Base-by-base conservation (phyloP, 2,113 vertebrate species). In the Melanotaenia duboulayi region DNA sequence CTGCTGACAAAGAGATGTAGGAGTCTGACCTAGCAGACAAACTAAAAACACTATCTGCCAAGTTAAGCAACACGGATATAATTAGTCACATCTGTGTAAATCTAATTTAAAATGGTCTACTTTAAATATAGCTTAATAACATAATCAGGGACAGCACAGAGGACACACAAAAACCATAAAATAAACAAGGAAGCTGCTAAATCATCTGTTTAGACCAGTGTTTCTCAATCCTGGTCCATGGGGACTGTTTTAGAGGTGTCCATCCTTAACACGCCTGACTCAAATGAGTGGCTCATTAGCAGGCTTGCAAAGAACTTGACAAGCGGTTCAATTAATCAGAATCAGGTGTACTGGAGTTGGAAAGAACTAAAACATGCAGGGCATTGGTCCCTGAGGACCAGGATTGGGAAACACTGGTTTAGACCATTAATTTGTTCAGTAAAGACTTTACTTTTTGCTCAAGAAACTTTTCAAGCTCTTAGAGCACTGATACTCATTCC, bases 1-100 rank as follows among this genome's bases (percentile, higher is more conserved):
- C 46, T 25, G 28, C 49, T 78, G 19, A 1, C 23, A 55, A 0
- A 60, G n/a, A 40, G 28, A 65, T 17, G 7, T 19, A 13, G 58
- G 48, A 65, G 37, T 23, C 46, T 39, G 10, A 0, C 52, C 55
- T 37, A 20, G 32, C 49, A 66, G 35, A 23, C 55, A 49, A 56
- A 57, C 62, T 48, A 52, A 62, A 42, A 62, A 10, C 11, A 17
- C 40, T 48, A 32, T 20, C 46, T 19, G 11, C 39, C 23, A 75
- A 58, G 50, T 48, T 62, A 35, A 63, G 50, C 44, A 71, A 78
- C 51, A 51, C 11, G 62, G 61, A 1, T 62, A 42, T 37, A 25
- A 74, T 63, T 48, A 17, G 50, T 12, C 17, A 66, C 23, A 23
- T 4, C 11, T 51, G 28, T 24, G 59, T 46, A 63, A 72, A 52